Base-by-base conservation (phyloP, 2,888 invertebrate species). In the Panzeria rudis region DNA sequence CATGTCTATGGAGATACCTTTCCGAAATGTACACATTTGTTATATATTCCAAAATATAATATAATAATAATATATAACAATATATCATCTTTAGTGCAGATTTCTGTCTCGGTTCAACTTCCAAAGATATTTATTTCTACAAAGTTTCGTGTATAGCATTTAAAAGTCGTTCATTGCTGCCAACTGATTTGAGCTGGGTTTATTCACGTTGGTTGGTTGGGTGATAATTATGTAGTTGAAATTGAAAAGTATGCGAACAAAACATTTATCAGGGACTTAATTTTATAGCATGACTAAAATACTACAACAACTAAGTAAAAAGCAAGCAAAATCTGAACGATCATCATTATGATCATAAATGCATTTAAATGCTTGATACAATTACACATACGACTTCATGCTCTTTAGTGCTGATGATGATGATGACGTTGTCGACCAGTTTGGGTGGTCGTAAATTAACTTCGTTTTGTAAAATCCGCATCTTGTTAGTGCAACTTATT, bases 391-490 rank as follows among this genome's bases (percentile, higher is more conserved):
- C n/a, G 25, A 41, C 50, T 23, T 6, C 29, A 20, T 20, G n/a
- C 50, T 29, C 5, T n/a, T 20, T 9, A n/a, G 29, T 29, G 15
- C 25, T 20, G 15, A 56, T 69, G 41, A 44, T 66, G 6, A 66
- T 56, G 61, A 78, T 7, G 59, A 61, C 7, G 38, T 44, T 61
- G 23, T 52, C 68, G 76, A 56, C 78, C 77, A 81, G 80, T 86
- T 83, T 86, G 85, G 86, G 86, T 86, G 85, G 86, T 84, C 83
- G 85, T 85, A 85, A 85, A 85, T 85, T 83, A 86, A 79, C 78
- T 83, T 79, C 83, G 47, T 83, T 83, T 69, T 75, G 38, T 79
- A 75, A 79, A 83, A 79, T 83, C 69, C 69, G 50, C 79, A 79
- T 79, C 83, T 83, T 79, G 83, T 83, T 83, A 83, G 83, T 69